Base-by-base conservation (phyloP, 92 coral and sea anemone genomes). In the Phenganax marumi region DNA sequence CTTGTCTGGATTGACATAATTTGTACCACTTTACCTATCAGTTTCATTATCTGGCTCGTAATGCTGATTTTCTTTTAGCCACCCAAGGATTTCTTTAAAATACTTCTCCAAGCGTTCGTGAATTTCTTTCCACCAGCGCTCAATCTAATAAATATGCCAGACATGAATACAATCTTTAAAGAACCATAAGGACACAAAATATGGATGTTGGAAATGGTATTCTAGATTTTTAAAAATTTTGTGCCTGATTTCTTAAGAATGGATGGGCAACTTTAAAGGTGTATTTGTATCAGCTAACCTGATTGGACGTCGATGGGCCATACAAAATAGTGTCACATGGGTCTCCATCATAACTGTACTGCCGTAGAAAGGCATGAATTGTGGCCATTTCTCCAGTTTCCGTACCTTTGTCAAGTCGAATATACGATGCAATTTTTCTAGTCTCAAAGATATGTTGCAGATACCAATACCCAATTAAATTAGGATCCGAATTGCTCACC, bases 121-220 rank as follows among this genome's bases (percentile, higher is more conserved):
- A 21, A 76, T n/a, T 14, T 76, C 51, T 55, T 76, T 76, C 81
- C 81, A 76, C 81, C 81, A 76, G 50, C 81, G 69, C n/a, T 57
- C 81, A 76, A 76, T 76, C 81, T 55, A 50, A 53, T 12, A 57
- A 12, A 53, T 12, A 74, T 14, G 24, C 12, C 1, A 16, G 7
- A 17, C 16, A 21, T 13, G 14, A 74, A 19, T n/a, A 16, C 48
- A 74, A 74, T 25, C 48, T 25, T 12, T 68, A 17, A 6, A 18
- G 4, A 22, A 68, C 22, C 43, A 63, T 68, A 39, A 23, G 8
- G 4, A 10, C 6, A 66, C 73, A 66, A 6, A 56, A 56, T 56
- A 58, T 23, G 8, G 65, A 58, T 68, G 73, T 68, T 68, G 73
- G 48, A 68, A 25, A 68, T 66, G 73, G 12, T 23, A 68, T 25